Evolutionary conservation across 2,113 vertebrate genomes (phyloP), one percentile per base, ranked within the genome.

Genomic region (Apeltes quadracus): DNA sequence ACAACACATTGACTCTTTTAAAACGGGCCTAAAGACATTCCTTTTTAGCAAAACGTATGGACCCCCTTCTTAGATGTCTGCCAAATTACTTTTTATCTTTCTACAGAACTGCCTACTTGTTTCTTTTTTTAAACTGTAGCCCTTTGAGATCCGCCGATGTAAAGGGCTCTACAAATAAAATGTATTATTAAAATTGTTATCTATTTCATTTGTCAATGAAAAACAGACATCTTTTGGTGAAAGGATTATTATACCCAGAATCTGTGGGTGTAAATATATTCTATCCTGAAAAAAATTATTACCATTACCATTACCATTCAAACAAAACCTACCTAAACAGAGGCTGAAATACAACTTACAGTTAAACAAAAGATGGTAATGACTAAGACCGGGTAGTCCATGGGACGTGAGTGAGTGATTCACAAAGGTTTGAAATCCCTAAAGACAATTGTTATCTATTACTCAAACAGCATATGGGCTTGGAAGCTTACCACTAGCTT

Each of bases 381-480:
- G 74, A 77, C 46, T 43, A 75, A 76, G 69, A 43, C 63, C 41
- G 72, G 39, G 66, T 55, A 59, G 7, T 54, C 41, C 55, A 65
- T 58, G 63, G 46, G 48, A 66, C 22, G 12, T 58, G 38, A 76
- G 56, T 70, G 78, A 72, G 72, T 80, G 70, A 74, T 59, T 69
- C 72, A 83, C 82, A 85, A 77, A 81, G 77, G 84, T 85, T 85
- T 89, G 75, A 90, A 90, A 83, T 90, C 89, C 87, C 71, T 78
- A 82, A 72, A 86, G 77, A 85, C 80, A 84, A 87, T 75, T 77
- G 84, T 85, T 87, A 89, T 88, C 86, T 88, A 89, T 92, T 86
- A 80, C 84, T 87, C 84, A 73, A 81, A 75, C 84, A 69, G 66
- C 64, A 59, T 71, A 86, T 73, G 59, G 78, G 75, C 72, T 56